Percentiles rank a stretch among this genome's conserved stretches.
Evolutionary conservation across 92 coral and sea anemone species (phyloP).

Genomic region (Phymanthus crucifer): DNA sequence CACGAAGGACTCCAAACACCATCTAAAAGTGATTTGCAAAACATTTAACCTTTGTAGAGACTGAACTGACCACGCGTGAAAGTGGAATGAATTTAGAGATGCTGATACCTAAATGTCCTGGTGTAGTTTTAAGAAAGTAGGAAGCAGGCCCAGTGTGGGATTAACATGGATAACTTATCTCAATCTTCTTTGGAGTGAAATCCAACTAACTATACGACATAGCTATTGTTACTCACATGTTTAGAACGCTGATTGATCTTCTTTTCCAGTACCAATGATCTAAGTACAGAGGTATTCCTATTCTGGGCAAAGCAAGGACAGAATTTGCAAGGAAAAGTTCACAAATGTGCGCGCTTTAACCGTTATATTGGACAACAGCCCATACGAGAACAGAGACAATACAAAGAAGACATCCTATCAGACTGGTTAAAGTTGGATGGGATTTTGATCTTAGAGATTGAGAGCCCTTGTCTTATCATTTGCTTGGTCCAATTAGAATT

Average conservation of each 20-base stretch:
- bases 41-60: neutral
- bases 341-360: neutral
- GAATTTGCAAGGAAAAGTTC: neutral
- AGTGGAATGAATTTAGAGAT: neutral
- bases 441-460: neutral
- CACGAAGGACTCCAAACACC: neutral
- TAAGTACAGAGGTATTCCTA: neutral
- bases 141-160: neutral
- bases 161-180: neutral
- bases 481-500: neutral
- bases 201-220: neutral
- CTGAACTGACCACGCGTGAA: neutral
- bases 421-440: neutral
- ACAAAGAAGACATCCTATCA: neutral
- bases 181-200: neutral
- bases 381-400: neutral
- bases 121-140: neutral
- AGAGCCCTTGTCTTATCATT: neutral
- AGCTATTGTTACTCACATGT: neutral
- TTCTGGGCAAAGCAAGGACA: neutral
- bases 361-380: neutral
- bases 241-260: neutral
- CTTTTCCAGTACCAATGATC: neutral
- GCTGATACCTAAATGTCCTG: neutral
- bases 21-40: neutral